Percentiles rank a stretch among this genome's conserved stretches.
These are phyloP conservation scores for Gavialis gangeticus DNA, from an alignment of 2,113 vertebrate genomes.

Conservation along the genomic window DNA sequence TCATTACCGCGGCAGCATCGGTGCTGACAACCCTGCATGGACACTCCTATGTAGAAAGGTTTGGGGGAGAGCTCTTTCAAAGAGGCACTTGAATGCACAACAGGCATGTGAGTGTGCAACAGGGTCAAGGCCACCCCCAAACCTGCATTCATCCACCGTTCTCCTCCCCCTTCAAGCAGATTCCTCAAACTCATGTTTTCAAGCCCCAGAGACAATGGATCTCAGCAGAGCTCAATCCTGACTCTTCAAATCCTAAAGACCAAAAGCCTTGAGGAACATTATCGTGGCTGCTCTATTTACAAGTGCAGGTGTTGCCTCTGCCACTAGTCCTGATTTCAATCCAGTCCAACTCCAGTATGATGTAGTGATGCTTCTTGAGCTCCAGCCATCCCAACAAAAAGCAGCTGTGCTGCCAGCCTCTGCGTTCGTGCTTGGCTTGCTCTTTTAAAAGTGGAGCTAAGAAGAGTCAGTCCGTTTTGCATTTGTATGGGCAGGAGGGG, in stretches of 20 bases:
- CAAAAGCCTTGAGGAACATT: conserved; percentile 16
- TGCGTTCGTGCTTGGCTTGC: conserved; percentile 18
- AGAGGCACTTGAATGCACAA: neutral
- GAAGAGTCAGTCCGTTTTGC: neutral
- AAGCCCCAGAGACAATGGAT: neutral
- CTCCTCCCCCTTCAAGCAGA: neutral
- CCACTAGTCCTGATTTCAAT: conserved; percentile 45
- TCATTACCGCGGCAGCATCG: accelerated
- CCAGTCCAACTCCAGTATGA: conserved; percentile 48
- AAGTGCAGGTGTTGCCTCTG: conserved; percentile 23
- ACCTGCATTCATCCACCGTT: neutral
- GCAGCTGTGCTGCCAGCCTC: conserved; percentile 41
- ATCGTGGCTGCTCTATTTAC: conserved; percentile 14
- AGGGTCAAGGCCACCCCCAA: neutral
- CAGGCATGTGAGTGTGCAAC: neutral
- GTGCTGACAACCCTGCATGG: neutral
- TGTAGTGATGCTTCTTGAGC: neutral
- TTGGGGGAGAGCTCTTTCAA: neutral
- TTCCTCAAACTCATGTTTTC: neutral
- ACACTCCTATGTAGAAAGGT: neutral
- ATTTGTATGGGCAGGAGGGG: neutral
- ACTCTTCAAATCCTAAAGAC: conserved; percentile 41
- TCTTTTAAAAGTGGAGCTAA: neutral
- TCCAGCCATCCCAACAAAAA: conserved; percentile 22
- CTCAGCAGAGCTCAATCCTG: neutral